Evolutionary conservation across 92 coral and sea anemone genomes (phyloP).

Genomic region (Zoanthus sansibaricus): DNA sequence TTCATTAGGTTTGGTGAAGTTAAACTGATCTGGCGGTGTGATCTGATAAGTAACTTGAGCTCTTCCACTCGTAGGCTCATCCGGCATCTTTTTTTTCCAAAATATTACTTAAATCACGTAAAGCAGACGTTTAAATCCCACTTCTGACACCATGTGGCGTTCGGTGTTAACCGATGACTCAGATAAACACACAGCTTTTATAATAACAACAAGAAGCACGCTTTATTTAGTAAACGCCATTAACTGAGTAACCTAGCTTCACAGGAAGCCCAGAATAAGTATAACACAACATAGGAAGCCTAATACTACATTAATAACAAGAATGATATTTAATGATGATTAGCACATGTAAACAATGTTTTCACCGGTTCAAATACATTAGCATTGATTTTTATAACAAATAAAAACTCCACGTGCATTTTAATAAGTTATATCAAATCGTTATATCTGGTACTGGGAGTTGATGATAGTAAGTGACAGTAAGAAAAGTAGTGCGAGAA

Average conservation of each 20-base stretch:
- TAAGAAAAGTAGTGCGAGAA: no score
- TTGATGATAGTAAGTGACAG: no score
- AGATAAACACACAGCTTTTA: neutral
- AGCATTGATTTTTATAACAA: no score
- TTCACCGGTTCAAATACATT: no score
- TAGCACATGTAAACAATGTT: no score
- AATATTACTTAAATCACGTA: conserved; percentile 12
- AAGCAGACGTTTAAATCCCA: conserved; percentile 11
- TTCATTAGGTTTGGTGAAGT: conserved; percentile 23
- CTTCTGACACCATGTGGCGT: conserved; percentile 1
- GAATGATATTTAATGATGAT: no score
- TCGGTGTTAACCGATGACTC: conserved; percentile 19
- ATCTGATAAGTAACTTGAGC: conserved; percentile 9
- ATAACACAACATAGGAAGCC: neutral
- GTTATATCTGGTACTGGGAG: no score
- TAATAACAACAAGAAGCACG: neutral
- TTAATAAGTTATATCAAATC: no score
- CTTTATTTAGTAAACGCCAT: conserved; percentile 11
- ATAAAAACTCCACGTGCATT: no score
- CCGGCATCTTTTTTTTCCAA: conserved; percentile 3
- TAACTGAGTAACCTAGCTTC: conserved; percentile 3
- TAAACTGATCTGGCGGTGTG: conserved; percentile 21
- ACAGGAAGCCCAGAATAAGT: conserved; percentile 2
- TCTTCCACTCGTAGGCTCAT: conserved; percentile 15
- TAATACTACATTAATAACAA: neutral